Conservation (phyloP, 2,888 invertebrate species). For the Lapara coniferarum region DNA sequence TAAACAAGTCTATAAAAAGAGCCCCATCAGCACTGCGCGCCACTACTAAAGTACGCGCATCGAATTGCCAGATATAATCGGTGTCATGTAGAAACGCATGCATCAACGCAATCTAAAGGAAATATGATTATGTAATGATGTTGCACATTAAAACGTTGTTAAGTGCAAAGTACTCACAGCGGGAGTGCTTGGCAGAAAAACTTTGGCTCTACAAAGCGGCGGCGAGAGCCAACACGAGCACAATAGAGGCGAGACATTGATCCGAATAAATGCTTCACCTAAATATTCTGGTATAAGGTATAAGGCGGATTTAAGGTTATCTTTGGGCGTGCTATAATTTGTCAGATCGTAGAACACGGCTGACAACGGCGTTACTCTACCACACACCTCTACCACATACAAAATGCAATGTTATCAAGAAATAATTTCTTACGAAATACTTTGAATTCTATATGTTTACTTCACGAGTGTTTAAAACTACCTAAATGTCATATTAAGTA, state of each 20-base stretch:
- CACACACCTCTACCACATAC: too few relatives aligned
- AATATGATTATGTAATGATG: not conserved
- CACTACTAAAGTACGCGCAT: not conserved
- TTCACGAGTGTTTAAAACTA: too few relatives aligned
- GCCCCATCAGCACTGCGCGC: not conserved
- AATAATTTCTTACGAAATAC: too few relatives aligned
- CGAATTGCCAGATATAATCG: not conserved
- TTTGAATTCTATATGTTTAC: too few relatives aligned
- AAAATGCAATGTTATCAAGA: too few relatives aligned
- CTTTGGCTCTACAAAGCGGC: not conserved
- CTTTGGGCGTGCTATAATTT: too few relatives aligned
- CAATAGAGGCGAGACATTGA: not conserved
- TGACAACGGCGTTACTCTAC: too few relatives aligned
- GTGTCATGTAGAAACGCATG: not conserved
- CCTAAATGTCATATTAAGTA: too few relatives aligned
- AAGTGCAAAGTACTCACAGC: not conserved
- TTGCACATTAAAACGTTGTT: not conserved
- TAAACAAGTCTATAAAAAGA: slow-evolving; percentile 21
- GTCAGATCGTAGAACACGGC: too few relatives aligned
- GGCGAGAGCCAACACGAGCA: not conserved
- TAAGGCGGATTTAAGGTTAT: too few relatives aligned
- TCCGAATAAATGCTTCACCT: not conserved
- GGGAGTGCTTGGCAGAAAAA: not conserved
- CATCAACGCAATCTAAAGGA: not conserved
- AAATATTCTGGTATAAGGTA: not conserved